phyloP scores from a whole-genome alignment of 2,888 invertebrate genomes.

The Philaethria dido region DNA sequence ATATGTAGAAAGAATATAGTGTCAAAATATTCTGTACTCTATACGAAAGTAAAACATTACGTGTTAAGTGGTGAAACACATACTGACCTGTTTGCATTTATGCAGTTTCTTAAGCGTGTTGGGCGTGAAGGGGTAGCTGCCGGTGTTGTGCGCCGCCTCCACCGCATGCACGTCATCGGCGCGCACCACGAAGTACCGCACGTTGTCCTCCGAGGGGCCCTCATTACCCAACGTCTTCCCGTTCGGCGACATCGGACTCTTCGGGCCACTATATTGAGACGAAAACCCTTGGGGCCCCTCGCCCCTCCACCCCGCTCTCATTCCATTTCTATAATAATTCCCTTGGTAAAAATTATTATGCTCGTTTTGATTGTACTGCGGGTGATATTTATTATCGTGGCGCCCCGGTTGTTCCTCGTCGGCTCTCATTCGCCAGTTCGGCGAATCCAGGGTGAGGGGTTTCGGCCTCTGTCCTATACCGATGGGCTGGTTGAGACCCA shows the following conservation, averaged over 20 bases:
- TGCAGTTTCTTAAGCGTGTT: constrained; percentile 85
- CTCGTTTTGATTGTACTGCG: constrained; percentile 58
- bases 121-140: constrained; percentile 84
- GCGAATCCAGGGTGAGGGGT: constrained; percentile 85
- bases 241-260: constrained; percentile 68
- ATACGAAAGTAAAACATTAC: too few relatives aligned
- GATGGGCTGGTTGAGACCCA: constrained; percentile 87
- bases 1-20: too few relatives aligned
- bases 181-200: constrained; percentile 85
- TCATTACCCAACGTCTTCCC: constrained; percentile 70
- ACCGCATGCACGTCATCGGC: constrained; percentile 82
- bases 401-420: constrained; percentile 58
- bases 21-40: too few relatives aligned
- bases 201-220: constrained; percentile 60
- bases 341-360: constrained; percentile 59
- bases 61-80: too few relatives aligned
- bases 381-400: constrained; percentile 56
- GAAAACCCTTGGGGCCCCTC: constrained; percentile 59
- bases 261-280: constrained; percentile 60
- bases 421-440: constrained; percentile 67
- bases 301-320: constrained; percentile 56
- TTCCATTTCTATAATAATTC: constrained; percentile 59
- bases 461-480: constrained; percentile 91
- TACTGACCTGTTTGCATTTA: constrained; percentile 81
- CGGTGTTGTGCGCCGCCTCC: constrained; percentile 81